A percentile compares a stretch with the other conserved stretches of the same genome.
Evolutionary conservation across 2,113 vertebrate species (phyloP).

Genomic region (Hippocampus barbouri): DNA sequence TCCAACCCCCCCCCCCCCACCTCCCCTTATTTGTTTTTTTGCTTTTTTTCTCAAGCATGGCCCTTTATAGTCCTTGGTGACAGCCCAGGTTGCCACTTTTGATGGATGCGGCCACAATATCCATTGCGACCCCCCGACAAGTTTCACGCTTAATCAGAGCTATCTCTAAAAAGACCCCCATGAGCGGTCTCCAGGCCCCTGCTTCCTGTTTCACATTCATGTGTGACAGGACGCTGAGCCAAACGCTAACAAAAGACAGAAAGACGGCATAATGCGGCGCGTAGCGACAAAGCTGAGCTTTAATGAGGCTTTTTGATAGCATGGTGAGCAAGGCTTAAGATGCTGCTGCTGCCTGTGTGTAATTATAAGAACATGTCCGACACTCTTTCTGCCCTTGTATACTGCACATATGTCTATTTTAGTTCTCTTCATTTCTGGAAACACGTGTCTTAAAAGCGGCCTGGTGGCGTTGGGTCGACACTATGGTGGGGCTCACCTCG

Average conservation of each 20-base stretch:
- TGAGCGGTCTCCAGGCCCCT: slow-evolving; percentile 39
- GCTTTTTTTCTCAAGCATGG: neutral
- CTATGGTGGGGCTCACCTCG: slow-evolving; percentile 20
- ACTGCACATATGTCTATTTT: slow-evolving; percentile 32
- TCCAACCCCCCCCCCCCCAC: neutral
- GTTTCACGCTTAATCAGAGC: slow-evolving; percentile 55
- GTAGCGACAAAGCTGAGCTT: slow-evolving; percentile 74
- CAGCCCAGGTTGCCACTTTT: slow-evolving; percentile 23
- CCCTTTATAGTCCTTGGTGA: neutral
- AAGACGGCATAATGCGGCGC: slow-evolving; percentile 56
- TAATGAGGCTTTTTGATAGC: slow-evolving; percentile 92
- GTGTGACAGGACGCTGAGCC: slow-evolving; percentile 61
- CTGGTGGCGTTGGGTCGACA: slow-evolving; percentile 48
- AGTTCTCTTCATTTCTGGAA: slow-evolving; percentile 11
- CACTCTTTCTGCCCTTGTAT: slow-evolving; percentile 50
- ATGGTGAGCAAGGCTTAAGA: slow-evolving; percentile 82
- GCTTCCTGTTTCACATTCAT: slow-evolving; percentile 59
- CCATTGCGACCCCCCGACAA: slow-evolving; percentile 51
- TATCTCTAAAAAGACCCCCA: slow-evolving; percentile 57
- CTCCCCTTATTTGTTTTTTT: too few species aligned
- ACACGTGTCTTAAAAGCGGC: neutral
- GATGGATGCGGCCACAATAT: slow-evolving; percentile 52
- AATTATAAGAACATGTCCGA: slow-evolving; percentile 93
- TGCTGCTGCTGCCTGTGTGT: slow-evolving; percentile 84
- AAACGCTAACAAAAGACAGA: slow-evolving; percentile 70